Conservation (phyloP, 2,888 invertebrate species). For the Margaritifera margaritifera region DNA sequence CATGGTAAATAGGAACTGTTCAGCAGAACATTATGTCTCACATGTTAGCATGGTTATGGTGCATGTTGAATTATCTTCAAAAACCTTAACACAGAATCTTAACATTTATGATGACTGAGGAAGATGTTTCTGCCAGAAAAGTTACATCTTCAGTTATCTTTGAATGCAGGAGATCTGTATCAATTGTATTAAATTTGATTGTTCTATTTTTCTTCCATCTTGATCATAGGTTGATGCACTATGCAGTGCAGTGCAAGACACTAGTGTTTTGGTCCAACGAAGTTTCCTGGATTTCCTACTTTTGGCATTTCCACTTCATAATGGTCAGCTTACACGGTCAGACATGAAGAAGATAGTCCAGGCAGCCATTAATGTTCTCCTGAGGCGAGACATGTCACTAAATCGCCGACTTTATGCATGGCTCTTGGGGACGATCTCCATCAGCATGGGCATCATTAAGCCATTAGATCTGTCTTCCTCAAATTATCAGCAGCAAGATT, state of each 20-base stretch:
- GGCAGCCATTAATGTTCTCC: slow-evolving; percentile 81
- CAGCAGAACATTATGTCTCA: too few species aligned
- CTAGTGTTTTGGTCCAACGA: slow-evolving; percentile 87
- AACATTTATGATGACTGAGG: too few species aligned
- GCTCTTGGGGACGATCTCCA: slow-evolving; percentile 82
- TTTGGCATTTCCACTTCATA: slow-evolving; percentile 88
- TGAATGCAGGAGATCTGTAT: too few species aligned
- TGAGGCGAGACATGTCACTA: slow-evolving; percentile 90
- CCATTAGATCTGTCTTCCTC: too few species aligned
- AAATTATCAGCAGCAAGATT: too few species aligned
- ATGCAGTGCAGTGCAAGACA: slow-evolving; percentile 86
- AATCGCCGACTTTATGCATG: slow-evolving; percentile 89
- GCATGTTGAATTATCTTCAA: too few species aligned
- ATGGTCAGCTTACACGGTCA: slow-evolving; percentile 78
- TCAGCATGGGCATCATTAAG: slow-evolving; percentile 32
- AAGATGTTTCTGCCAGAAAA: too few species aligned
- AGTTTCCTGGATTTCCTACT: slow-evolving; percentile 87
- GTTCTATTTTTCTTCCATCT: neutral
- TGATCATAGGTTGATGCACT: slow-evolving; percentile 81
- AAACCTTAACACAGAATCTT: too few species aligned
- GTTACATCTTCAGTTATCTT: too few species aligned
- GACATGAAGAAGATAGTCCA: slow-evolving; percentile 84
- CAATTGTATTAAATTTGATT: too few species aligned
- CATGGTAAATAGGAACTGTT: too few species aligned
- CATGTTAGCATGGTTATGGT: too few species aligned